A percentile compares a stretch with the other conserved stretches of the same genome.
phyloP scores from a whole-genome alignment of 2,888 invertebrate species.

The Lysandra bellargus region DNA sequence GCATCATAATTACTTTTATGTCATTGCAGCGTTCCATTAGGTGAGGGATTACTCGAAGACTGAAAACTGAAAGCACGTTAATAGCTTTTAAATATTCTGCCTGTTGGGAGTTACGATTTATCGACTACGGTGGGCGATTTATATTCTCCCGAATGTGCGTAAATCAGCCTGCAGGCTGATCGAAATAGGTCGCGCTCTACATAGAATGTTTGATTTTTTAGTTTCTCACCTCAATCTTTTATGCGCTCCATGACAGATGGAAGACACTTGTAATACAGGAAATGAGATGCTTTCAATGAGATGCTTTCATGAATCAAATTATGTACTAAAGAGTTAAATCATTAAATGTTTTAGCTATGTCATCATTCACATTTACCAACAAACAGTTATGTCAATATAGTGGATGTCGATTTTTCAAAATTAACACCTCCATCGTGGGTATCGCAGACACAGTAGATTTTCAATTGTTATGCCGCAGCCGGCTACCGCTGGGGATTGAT shows the following conservation, averaged over 20 bases:
- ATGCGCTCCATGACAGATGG: neutral
- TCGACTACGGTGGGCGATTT: neutral
- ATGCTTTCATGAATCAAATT: too few relatives aligned
- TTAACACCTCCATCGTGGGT: too few relatives aligned
- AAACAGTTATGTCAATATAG: too few relatives aligned
- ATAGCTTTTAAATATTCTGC: neutral
- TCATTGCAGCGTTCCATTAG: neutral
- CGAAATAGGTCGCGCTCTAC: constrained; percentile 16
- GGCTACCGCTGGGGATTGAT: too few relatives aligned
- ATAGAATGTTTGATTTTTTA: constrained; percentile 4
- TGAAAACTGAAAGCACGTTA: neutral
- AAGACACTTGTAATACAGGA: neutral
- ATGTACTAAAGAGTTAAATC: too few relatives aligned
- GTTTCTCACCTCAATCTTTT: neutral
- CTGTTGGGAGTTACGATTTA: neutral
- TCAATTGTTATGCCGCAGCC: too few relatives aligned
- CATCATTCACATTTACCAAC: too few relatives aligned
- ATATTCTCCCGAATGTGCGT: neutral
- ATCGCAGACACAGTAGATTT: too few relatives aligned
- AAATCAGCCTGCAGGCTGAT: neutral
- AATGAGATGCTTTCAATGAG: neutral
- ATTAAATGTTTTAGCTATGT: too few relatives aligned
- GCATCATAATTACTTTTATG: neutral
- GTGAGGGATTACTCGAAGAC: neutral
- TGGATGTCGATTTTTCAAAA: too few relatives aligned